These are phyloP conservation scores for Leptinotarsa undecemlineata DNA, from an alignment of 1,140 invertebrate genomes.

Conservation along the genomic window DNA sequence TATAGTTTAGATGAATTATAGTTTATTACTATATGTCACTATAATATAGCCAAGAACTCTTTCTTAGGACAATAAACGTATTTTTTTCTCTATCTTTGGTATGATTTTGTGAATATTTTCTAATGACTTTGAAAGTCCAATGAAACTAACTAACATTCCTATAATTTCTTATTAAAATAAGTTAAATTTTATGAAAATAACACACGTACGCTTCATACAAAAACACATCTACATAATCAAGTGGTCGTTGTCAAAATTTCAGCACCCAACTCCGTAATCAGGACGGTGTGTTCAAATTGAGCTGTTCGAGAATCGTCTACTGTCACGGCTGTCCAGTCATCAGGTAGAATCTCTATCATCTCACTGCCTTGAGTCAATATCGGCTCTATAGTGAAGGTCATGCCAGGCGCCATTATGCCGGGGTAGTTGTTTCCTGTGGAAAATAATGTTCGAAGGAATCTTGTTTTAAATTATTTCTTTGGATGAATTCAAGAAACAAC, in stretches of 20 bases:
- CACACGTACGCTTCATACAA: no score
- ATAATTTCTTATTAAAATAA: no score
- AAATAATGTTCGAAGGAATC: constrained; percentile 3
- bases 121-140: no score
- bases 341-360: constrained; percentile 73
- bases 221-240: constrained; percentile 16
- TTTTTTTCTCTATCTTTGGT: no score
- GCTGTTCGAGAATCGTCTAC: constrained; percentile 78
- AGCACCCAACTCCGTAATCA: constrained; percentile 75
- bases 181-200: no score
- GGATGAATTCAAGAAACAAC: not conserved
- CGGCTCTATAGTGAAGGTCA: constrained; percentile 96
- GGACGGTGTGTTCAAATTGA: constrained; percentile 90
- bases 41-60: no score
- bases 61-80: no score
- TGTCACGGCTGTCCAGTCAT: constrained; percentile 87
- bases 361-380: constrained; percentile 74
- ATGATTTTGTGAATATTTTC: no score
- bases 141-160: no score
- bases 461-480: not conserved
- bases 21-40: no score
- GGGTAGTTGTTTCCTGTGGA: constrained; percentile 68
- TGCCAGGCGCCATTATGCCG: constrained; percentile 81
- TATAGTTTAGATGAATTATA: no score
- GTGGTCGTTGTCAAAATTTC: constrained; percentile 68